phyloP scores from a whole-genome alignment of 2,113 vertebrate species.

The Crocuta crocuta region DNA sequence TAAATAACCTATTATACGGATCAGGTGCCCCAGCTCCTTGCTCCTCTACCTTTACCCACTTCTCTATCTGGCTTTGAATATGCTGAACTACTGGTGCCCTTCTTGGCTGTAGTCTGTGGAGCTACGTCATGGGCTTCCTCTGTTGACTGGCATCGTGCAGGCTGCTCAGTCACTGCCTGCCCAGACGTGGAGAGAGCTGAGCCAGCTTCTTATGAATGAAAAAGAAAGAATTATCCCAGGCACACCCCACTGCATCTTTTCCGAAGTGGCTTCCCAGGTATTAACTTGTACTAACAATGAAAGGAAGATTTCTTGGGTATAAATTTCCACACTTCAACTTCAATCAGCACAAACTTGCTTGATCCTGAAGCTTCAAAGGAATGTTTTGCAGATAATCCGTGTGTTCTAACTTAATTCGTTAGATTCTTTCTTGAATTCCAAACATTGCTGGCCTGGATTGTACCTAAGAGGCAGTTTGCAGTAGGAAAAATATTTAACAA shows the following conservation, averaged over 20 bases:
- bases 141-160: neutral
- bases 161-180: neutral
- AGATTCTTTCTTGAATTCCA: conserved; percentile 65
- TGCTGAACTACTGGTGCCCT: neutral
- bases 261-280: conserved; percentile 51
- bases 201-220: conserved; percentile 46
- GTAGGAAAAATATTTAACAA: conserved; percentile 30
- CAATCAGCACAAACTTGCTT: conserved; percentile 53
- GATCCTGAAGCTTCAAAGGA: neutral
- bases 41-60: neutral
- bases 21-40: neutral
- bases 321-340: conserved; percentile 30
- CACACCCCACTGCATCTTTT: conserved; percentile 1
- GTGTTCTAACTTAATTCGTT: conserved; percentile 48
- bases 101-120: neutral
- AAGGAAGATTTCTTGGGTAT: conserved; percentile 67
- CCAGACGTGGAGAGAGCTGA: neutral
- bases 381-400: neutral
- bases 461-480: neutral
- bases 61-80: neutral
- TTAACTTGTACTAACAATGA: conserved; percentile 52
- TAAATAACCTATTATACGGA: neutral
- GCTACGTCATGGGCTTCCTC: neutral
- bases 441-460: conserved; percentile 32
- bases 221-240: neutral